A percentile compares a stretch with the other conserved stretches of the same genome.
These are phyloP conservation scores for Pipistrellus nathusii DNA, from an alignment of 2,797 vertebrate genomes.

Conservation along the genomic window DNA sequence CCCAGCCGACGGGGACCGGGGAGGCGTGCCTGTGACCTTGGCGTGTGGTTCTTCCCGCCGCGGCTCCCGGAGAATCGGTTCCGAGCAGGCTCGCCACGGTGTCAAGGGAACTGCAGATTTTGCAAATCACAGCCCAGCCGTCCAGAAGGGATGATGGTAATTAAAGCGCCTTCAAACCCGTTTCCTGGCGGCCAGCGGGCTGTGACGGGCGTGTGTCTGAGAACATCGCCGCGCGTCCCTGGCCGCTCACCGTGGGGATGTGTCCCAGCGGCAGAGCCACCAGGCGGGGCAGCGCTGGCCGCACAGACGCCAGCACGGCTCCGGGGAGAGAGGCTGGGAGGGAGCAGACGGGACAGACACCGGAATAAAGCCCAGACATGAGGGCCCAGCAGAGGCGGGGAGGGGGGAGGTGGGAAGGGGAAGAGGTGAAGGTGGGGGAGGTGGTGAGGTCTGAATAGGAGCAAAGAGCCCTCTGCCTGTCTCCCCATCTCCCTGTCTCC, in stretches of 20 bases:
- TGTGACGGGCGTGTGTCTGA: slow-evolving; percentile 69
- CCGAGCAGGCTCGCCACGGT: background rate
- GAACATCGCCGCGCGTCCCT: too few species aligned
- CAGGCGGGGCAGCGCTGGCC: too few species aligned
- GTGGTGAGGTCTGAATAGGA: background rate
- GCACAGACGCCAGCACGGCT: background rate
- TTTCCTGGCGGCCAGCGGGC: slow-evolving; percentile 65
- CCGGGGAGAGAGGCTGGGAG: background rate
- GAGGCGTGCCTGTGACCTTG: too few species aligned
- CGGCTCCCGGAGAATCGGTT: background rate
- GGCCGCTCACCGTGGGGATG: background rate
- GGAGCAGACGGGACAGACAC: background rate
- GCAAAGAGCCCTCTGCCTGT: background rate
- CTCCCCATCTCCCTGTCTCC: too few species aligned
- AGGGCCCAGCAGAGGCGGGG: background rate
- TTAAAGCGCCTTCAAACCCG: slow-evolving; percentile 62
- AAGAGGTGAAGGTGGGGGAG: background rate
- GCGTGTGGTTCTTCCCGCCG: rapidly evolving
- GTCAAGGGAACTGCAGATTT: slow-evolving; percentile 29
- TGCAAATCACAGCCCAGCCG: background rate
- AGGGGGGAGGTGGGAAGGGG: background rate
- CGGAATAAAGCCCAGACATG: background rate
- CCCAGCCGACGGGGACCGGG: too few species aligned
- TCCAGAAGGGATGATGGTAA: slow-evolving; percentile 59
- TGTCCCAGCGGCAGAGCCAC: slow-evolving; percentile 28